Evolutionary conservation across 1,140 invertebrate genomes (phyloP).

Genomic region (Pseudobourletiella spinata): DNA sequence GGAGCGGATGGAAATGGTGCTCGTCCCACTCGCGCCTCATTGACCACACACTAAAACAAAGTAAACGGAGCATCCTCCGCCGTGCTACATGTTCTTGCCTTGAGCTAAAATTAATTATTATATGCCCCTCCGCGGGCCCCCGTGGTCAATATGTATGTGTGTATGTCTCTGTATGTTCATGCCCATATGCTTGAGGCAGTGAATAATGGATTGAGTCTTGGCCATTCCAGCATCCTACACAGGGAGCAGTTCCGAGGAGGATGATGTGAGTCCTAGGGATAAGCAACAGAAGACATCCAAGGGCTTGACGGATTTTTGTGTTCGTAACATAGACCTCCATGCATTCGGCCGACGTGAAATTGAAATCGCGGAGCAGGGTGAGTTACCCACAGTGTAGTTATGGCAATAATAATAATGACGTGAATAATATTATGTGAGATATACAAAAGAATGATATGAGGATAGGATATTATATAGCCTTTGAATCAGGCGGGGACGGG

Average conservation of each 20-base stretch:
- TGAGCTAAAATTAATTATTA: no score
- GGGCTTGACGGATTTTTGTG: constrained; percentile 78
- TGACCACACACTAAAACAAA: no score
- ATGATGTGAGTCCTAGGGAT: constrained; percentile 74
- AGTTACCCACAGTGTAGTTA: no score
- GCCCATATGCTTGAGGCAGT: background rate
- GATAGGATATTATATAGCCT: no score
- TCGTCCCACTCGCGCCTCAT: no score
- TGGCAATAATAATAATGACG: no score
- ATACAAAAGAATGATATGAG: no score
- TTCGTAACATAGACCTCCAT: constrained; percentile 81
- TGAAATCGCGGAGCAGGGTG: constrained; percentile 94
- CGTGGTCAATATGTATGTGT: background rate
- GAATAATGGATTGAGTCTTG: background rate
- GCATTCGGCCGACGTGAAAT: constrained; percentile 92
- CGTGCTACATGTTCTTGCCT: constrained; percentile 3
- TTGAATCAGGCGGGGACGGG: no score
- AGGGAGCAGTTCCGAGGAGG: constrained; percentile 76
- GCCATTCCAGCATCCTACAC: constrained; percentile 68
- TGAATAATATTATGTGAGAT: no score
- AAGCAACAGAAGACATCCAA: constrained; percentile 71
- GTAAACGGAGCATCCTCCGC: background rate
- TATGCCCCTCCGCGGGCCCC: no score
- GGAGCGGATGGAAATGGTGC: background rate
- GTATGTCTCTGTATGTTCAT: background rate